Base-by-base conservation (phyloP, 2,113 vertebrate genomes). In the Tetraodon nigroviridis region DNA sequence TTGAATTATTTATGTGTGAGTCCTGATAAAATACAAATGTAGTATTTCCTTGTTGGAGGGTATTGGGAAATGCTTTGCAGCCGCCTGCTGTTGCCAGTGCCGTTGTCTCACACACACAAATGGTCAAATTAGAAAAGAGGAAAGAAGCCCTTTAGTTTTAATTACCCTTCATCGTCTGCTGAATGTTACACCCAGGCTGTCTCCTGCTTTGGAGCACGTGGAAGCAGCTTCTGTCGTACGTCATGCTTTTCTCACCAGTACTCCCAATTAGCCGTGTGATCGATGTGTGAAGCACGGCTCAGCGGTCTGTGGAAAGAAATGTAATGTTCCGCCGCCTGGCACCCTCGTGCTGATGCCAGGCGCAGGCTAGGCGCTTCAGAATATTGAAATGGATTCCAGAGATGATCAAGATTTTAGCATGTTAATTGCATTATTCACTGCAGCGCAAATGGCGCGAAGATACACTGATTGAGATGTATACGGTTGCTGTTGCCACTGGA, bases 351-450 rank as follows among this genome's bases (percentile, higher is more conserved):
- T 24, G 5, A 24, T 24, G 24, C 24, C 24, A 24, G 24, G 24
- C 5, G 4, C 21, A 18, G 18, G 53, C 24, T 29, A 47, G 40
- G 11, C 67, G 45, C 19, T 53, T 59, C 54, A 67, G 71, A 51
- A 63, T 65, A 82, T 83, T 78, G 50, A 75, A 61, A 82, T 73
- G 12, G 44, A 67, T 76, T 78, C 76, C 29, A 56, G 29, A 68
- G 69, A 74, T 71, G 1, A 66, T 66, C 44, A 51, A 41, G 61
- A 63, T 69, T 73, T 79, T 51, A 48, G 51, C 37, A 54, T 46
- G 64, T 69, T 79, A 78, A 81, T 74, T 67, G 55, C 75, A 76
- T 73, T 80, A 73, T 84, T 79, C 67, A 73, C 63, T 21, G 4
- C 53, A 16, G 40, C 1, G 51, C 71, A 55, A 73, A 83, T 75